Percentiles rank a stretch among this genome's conserved stretches.
Conservation (phyloP, 2,888 invertebrate genomes). For the Erannis defoliaria region DNA sequence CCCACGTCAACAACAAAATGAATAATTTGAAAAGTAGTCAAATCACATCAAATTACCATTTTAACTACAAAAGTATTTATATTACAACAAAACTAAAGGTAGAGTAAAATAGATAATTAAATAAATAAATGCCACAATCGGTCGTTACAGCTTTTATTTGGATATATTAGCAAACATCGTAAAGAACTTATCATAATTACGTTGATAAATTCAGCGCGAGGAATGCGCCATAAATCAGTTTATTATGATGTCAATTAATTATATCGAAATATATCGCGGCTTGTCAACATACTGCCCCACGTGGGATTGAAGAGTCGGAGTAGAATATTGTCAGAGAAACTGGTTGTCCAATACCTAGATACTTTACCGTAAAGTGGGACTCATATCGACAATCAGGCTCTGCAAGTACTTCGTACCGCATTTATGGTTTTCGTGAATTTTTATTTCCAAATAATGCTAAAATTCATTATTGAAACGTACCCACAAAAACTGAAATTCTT, state of each 20-base stretch:
- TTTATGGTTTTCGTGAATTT: too few relatives aligned
- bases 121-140: slow-evolving; percentile 6
- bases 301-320: slow-evolving; percentile 10
- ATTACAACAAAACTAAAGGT: not conserved
- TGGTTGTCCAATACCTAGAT: not conserved
- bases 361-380: too few relatives aligned
- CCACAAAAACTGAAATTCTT: too few relatives aligned
- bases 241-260: slow-evolving; percentile 44
- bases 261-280: slow-evolving; percentile 37
- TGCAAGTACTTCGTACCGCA: too few relatives aligned
- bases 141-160: slow-evolving; percentile 28
- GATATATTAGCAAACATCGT: slow-evolving; percentile 38
- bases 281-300: slow-evolving; percentile 16
- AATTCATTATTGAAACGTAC: too few relatives aligned
- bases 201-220: slow-evolving; percentile 39
- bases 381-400: too few relatives aligned
- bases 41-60: slow-evolving; percentile 17
- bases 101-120: not conserved
- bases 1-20: not conserved
- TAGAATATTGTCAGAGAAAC: not conserved
- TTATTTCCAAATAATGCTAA: too few relatives aligned
- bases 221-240: slow-evolving; percentile 44
- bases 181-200: slow-evolving; percentile 41
- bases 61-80: slow-evolving; percentile 3
- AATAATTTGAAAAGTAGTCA: not conserved